Evolutionary conservation across 2,797 vertebrate genomes (phyloP).

Genomic region (Enteromius paludinosus): DNA sequence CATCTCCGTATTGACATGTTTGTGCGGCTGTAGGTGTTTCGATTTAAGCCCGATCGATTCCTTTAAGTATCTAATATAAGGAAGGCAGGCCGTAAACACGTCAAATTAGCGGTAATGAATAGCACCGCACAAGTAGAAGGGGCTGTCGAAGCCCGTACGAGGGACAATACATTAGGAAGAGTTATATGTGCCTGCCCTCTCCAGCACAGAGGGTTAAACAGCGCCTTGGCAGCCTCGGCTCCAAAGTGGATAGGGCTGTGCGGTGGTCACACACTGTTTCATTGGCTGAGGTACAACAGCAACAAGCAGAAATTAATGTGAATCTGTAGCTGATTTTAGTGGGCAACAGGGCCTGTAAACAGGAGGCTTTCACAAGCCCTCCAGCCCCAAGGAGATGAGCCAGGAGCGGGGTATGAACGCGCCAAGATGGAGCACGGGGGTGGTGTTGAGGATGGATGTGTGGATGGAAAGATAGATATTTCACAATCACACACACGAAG

Average conservation of each 20-base stretch:
- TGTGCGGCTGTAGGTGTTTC: constrained; percentile 65
- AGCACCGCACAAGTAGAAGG: constrained; percentile 58
- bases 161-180: constrained; percentile 64
- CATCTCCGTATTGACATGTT: constrained; percentile 78
- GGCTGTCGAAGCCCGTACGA: constrained; percentile 55
- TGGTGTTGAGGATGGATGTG: constrained; percentile 22
- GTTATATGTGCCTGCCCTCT: constrained; percentile 70
- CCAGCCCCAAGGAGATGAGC: constrained; percentile 69
- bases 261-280: constrained; percentile 82
- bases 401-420: constrained; percentile 44
- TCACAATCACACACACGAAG: constrained; percentile 50
- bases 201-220: constrained; percentile 67
- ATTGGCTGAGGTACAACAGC: constrained; percentile 69
- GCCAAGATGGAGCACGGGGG: constrained; percentile 43
- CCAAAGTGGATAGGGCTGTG: constrained; percentile 79
- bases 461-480: constrained; percentile 54
- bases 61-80: constrained; percentile 66
- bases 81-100: constrained; percentile 66
- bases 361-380: constrained; percentile 75
- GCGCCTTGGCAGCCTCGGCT: constrained; percentile 68
- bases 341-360: constrained; percentile 75
- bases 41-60: constrained; percentile 65
- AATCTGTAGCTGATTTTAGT: constrained; percentile 80
- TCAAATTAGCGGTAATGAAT: constrained; percentile 70
- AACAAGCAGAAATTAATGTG: constrained; percentile 71